phyloP scores from a whole-genome alignment of 1,140 invertebrate species.

The Drosophila neocordata region DNA sequence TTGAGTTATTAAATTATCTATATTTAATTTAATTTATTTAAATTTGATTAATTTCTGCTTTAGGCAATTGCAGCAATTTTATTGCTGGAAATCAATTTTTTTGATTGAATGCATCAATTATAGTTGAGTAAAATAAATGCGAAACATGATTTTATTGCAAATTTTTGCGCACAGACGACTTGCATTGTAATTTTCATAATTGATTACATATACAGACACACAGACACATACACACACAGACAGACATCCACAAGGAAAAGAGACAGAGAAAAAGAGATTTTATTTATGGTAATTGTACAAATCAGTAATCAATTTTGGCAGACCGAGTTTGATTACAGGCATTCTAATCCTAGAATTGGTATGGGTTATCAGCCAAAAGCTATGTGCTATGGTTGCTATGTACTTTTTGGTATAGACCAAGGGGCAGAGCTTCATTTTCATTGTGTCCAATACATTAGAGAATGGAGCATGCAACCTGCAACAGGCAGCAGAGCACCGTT shows the following conservation, averaged over 20 bases:
- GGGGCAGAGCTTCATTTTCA: slow-evolving; percentile 18
- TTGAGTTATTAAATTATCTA: no score
- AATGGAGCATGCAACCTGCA: neutral
- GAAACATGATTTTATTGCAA: neutral
- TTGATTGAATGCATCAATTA: neutral
- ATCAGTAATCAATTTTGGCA: slow-evolving; percentile 11
- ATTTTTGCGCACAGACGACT: neutral
- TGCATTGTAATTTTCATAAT: slow-evolving; percentile 6
- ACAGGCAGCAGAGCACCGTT: neutral
- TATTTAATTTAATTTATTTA: no score
- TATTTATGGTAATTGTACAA: slow-evolving; percentile 10
- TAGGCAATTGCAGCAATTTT: no score
- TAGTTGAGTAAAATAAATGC: neutral
- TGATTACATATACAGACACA: neutral
- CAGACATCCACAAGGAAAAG: no score
- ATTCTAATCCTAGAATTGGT: slow-evolving; percentile 2
- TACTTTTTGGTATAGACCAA: no score
- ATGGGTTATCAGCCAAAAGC: slow-evolving; percentile 1
- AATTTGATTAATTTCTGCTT: no score
- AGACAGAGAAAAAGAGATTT: neutral
- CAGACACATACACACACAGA: neutral
- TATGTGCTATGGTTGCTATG: neutral
- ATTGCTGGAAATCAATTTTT: neutral
- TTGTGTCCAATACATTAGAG: slow-evolving; percentile 51
- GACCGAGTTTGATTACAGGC: slow-evolving; percentile 8